Evolutionary conservation across 2,113 vertebrate genomes (phyloP).

Genomic region (Embiotoca jacksoni): DNA sequence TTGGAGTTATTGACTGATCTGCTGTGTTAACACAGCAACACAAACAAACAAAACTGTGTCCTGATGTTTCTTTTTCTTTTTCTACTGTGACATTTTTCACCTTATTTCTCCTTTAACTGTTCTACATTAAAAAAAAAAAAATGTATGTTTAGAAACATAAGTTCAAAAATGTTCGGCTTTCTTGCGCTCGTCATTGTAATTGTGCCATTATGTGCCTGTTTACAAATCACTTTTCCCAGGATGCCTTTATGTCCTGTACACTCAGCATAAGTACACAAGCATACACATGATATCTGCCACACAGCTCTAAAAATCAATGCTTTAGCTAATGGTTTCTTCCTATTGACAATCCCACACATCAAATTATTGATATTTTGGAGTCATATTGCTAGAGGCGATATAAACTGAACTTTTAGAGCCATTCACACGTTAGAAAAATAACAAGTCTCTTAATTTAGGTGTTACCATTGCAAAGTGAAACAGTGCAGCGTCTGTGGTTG

Average conservation of each 20-base stretch:
- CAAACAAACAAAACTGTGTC: too few species aligned
- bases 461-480: not conserved
- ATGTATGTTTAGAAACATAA: not conserved
- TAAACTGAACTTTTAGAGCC: constrained; percentile 1
- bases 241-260: not conserved
- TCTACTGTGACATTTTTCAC: not conserved
- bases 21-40: not conserved
- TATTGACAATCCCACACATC: constrained; percentile 3
- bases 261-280: not conserved
- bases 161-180: not conserved
- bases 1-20: not conserved
- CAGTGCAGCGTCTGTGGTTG: constrained; percentile 27
- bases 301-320: constrained; percentile 8
- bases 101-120: not conserved
- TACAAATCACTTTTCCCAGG: not conserved
- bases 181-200: not conserved
- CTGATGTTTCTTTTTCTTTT: not conserved
- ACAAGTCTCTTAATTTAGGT: not conserved
- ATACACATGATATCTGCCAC: not conserved
- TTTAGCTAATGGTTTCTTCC: not conserved
- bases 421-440: constrained; percentile 34
- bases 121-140: not conserved
- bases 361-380: constrained; percentile 30
- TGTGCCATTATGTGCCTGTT: too few species aligned
- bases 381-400: not conserved